Base-by-base conservation (phyloP, 1,140 invertebrate genomes). In the Micrasema minimum region DNA sequence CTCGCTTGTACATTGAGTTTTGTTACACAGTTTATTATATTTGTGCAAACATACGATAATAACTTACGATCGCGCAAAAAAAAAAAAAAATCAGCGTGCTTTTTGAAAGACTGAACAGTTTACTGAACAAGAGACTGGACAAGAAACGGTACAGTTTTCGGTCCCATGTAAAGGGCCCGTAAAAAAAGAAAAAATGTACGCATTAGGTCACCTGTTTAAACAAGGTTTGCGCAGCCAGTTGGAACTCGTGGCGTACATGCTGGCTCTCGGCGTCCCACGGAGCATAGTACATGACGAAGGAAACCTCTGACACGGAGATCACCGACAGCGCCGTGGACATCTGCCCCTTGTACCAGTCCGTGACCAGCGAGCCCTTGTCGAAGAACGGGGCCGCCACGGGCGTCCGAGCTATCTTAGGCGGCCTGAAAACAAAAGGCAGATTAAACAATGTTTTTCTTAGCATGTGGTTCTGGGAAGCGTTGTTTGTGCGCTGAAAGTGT, bases 221-320 rank as follows among this genome's bases (percentile, higher is more conserved):
- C 82, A 93, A 88, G 78, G 90, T 88, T 75, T 85, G 83, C 11
- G 93, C 91, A 68, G 90, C 89, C 75, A 83, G 87, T 78, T 92
- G 88, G 86, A 94, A 93, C 77, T 94, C 90, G 46, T 85, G 77
- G 66, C 88, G 85, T 0, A 90, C 85, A 78, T 85, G 82, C 79
- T 93, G 90, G 76, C 90, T 91, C 76, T 93, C 90, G 0, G 92
- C 90, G 87, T 94, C 93, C 94, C 94, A 96, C 0, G 93, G 93
- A 11, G 94, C 93, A 84, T 96, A 96, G 78, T 92, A 95, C 91
- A 95, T 93, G 37, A 95, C 87, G 85, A 95, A 92, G 57, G 90
- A 89, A 11, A 92, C 81, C 79, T 93, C 92, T 5, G 86, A 85
- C 66, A 85, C 79, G 1, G 85, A 83, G 1, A 91, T 85, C 65